Evolutionary conservation across 2,113 vertebrate species (phyloP).

Genomic region (Numenius arquata): DNA sequence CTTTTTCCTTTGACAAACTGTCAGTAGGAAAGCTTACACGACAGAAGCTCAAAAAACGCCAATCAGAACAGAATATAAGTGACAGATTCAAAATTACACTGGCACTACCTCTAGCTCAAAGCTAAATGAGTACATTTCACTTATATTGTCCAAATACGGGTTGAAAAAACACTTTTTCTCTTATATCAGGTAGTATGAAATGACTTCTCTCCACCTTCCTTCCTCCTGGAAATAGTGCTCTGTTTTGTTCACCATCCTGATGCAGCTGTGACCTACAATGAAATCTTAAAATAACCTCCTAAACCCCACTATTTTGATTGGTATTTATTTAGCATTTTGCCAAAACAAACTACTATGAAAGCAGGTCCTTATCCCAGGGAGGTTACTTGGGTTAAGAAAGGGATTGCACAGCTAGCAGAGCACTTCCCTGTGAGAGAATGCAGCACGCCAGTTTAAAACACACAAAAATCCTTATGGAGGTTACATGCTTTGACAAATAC

Average conservation of each 20-base stretch:
- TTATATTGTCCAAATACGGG: conserved; percentile 29
- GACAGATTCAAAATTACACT: conserved; percentile 54
- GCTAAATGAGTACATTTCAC: conserved; percentile 16
- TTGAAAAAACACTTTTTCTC: not conserved
- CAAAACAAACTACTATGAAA: not conserved
- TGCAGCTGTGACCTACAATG: not conserved
- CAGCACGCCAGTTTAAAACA: not conserved
- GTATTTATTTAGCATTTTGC: not conserved
- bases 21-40: not conserved
- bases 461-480: not conserved
- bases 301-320: not conserved
- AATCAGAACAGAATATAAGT: conserved; percentile 29
- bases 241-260: not conserved
- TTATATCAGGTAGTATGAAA: not conserved
- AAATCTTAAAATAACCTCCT: not conserved
- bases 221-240: not conserved
- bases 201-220: not conserved
- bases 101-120: conserved; percentile 7
- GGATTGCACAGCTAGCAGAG: not conserved
- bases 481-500: not conserved
- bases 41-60: conserved; percentile 25
- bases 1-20: conserved; percentile 6
- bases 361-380: not conserved
- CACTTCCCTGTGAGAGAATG: not conserved
- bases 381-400: not conserved